Conservation (phyloP, 2,888 invertebrate species). For the Argynnis bischoffii region DNA sequence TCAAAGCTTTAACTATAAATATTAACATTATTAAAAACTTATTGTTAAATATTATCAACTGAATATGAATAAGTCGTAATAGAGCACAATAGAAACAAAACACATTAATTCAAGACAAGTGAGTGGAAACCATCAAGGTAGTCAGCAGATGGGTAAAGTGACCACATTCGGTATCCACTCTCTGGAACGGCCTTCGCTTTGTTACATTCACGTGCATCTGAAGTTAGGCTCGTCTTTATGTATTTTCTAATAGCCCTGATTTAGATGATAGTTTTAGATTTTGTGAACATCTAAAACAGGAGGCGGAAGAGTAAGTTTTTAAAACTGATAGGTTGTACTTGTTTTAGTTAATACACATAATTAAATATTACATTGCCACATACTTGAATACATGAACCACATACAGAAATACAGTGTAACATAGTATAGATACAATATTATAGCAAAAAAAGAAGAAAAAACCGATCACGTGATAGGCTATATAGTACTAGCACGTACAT, state of each 20-base stretch:
- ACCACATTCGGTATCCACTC: constrained; percentile 32
- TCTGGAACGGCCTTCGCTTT: constrained; percentile 38
- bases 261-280: neutral
- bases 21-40: neutral
- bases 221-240: constrained; percentile 15
- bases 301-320: no score
- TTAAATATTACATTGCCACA: no score
- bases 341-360: no score
- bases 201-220: constrained; percentile 35
- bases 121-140: constrained; percentile 20
- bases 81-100: constrained; percentile 9
- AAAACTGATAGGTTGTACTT: no score
- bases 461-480: no score
- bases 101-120: constrained; percentile 8
- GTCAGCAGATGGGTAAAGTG: constrained; percentile 7
- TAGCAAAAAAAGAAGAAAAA: no score
- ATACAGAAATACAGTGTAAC: no score
- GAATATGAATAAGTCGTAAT: neutral
- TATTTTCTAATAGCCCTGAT: constrained; percentile 17
- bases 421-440: no score
- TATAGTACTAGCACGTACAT: no score
- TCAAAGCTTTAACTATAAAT: no score
- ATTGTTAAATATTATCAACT: neutral
- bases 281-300: no score
- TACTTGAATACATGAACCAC: no score